Conservation (phyloP, 2,113 vertebrate genomes). For the Zapus hudsonius region DNA sequence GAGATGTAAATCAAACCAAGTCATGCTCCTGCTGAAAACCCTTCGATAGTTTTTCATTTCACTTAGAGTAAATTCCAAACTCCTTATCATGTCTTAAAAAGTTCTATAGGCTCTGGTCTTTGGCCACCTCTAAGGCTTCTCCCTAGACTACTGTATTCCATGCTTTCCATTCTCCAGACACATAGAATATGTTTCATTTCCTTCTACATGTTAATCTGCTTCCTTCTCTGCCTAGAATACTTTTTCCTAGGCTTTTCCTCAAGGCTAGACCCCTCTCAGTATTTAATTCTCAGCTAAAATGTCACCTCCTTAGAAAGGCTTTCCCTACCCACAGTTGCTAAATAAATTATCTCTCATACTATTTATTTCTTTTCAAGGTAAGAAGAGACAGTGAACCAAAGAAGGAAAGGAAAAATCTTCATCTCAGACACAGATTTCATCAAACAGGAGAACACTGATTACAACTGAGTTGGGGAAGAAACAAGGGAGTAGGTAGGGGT, state of each 20-base stretch:
- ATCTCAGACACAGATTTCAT: neutral
- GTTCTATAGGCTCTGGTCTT: neutral
- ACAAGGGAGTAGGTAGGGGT: neutral
- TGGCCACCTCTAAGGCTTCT: neutral
- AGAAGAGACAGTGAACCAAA: slow-evolving; percentile 37
- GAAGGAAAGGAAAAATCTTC: neutral
- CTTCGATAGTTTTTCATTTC: slow-evolving; percentile 50
- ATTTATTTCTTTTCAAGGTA: slow-evolving; percentile 1
- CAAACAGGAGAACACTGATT: neutral
- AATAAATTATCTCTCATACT: slow-evolving; percentile 2
- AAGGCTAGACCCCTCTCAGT: slow-evolving; percentile 36
- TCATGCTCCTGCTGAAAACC: slow-evolving; percentile 49
- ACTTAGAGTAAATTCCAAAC: slow-evolving; percentile 24
- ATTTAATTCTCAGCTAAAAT: slow-evolving; percentile 64
- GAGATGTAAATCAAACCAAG: slow-evolving; percentile 48
- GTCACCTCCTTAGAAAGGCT: slow-evolving; percentile 53
- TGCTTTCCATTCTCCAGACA: neutral
- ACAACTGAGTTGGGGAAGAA: neutral
- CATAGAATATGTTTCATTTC: slow-evolving; percentile 13
- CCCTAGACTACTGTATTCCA: neutral
- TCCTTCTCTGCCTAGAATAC: slow-evolving; percentile 50
- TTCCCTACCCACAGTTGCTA: slow-evolving; percentile 43
- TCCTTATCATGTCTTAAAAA: neutral
- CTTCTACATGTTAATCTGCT: neutral
- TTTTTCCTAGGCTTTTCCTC: slow-evolving; percentile 50